Conservation (phyloP, 2,113 vertebrate species). For the Callocephalon fimbriatum region DNA sequence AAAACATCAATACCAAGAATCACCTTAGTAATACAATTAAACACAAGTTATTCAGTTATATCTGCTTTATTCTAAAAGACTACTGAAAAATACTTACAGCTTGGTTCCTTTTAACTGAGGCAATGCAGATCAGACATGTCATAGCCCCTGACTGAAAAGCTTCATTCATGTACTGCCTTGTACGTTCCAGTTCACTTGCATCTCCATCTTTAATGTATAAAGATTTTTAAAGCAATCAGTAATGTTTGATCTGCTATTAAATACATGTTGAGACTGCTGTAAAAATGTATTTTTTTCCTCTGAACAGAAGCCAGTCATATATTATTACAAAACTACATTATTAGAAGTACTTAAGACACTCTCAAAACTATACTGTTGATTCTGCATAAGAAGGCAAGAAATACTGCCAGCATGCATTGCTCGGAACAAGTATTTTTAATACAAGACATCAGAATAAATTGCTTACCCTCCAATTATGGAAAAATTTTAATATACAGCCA, state of each 20-base stretch:
- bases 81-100: conserved; percentile 80
- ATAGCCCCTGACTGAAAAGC: conserved; percentile 93
- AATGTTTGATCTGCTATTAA: neutral
- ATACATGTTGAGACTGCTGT: neutral
- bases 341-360: neutral
- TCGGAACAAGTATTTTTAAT: neutral
- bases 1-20: neutral
- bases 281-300: neutral
- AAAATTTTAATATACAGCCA: neutral
- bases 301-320: neutral
- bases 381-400: neutral
- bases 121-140: conserved; percentile 97
- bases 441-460: neutral
- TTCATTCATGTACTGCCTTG: conserved; percentile 91
- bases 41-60: neutral
- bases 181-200: conserved; percentile 83
- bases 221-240: conserved; percentile 24
- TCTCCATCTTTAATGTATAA: conserved; percentile 85
- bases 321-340: neutral
- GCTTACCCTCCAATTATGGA: neutral
- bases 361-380: neutral
- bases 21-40: neutral
- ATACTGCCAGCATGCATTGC: neutral
- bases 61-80: neutral
- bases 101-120: conserved; percentile 93